Base-by-base conservation (phyloP, 1,140 invertebrate species). In the Caerostris extrusa region DNA sequence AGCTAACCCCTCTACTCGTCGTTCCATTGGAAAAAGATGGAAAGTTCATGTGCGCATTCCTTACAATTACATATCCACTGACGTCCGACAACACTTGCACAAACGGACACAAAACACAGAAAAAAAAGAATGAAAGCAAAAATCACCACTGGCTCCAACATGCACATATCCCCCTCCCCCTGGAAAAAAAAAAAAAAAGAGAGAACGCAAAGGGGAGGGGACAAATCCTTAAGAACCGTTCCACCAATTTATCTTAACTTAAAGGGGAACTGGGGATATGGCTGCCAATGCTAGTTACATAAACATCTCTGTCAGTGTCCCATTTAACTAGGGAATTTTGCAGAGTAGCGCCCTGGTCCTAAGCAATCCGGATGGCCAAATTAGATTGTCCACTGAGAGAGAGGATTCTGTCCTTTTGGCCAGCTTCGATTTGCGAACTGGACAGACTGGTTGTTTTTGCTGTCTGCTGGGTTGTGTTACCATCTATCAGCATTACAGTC, bases 251-350 rank as follows among this genome's bases (percentile, higher is more conserved):
- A 93, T 93, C 92, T 93, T 89, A 93, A 93, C 92, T 93, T 93
- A 58, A 71, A 93, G 53, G 19, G 92, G 92, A 89, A 14, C 10
- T 57, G 19, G 67, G 92, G 86, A 88, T 89, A 93, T 89, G 85
- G 67, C 92, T 93, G 92, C 92, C 92, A 93, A 93, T 93, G 86
- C 92, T 93, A 82, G 92, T 93, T 93, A 93, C 92, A 93, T 93
- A 93, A 87, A 60, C 92, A 93, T 93, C 83, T 93, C 86, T 89
- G 92, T 93, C 92, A 93, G 71, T 85, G 92, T 93, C 92, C 92
- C 86, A 93, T 93, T 93, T 93, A 93, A 93, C 92, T 93, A 81
- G 86, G 92, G 71, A 93, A 93, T 93, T 93, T 93, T 93, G 86
- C 86, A 89, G 92, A 89, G 92, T 89, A 89, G 91, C 81, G 83